Percentiles rank a stretch among this genome's conserved stretches.
phyloP scores from a whole-genome alignment of 2,888 invertebrate genomes.

The Pachydiplax longipennis region DNA sequence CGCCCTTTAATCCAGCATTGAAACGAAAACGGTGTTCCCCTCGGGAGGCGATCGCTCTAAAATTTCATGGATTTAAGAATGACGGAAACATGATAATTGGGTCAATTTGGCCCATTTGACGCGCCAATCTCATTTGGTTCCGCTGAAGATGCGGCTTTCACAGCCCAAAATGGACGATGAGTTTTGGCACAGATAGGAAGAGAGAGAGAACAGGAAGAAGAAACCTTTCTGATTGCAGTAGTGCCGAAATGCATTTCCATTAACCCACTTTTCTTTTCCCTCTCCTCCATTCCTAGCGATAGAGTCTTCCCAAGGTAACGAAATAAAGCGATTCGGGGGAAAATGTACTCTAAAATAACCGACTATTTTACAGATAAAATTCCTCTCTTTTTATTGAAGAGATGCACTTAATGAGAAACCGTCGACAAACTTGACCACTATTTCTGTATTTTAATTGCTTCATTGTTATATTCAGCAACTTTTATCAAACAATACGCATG shows the following conservation, averaged over 20 bases:
- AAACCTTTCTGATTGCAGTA: background rate
- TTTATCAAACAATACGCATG: too few relatives aligned
- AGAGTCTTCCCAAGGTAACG: too few relatives aligned
- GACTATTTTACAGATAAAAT: too few relatives aligned
- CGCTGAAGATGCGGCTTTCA: slow-evolving; percentile 21
- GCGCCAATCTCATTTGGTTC: slow-evolving; percentile 19
- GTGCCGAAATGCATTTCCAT: background rate
- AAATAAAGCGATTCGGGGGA: too few relatives aligned
- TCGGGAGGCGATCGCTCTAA: background rate
- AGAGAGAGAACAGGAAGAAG: background rate
- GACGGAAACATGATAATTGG: slow-evolving; percentile 22
- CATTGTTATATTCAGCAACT: too few relatives aligned
- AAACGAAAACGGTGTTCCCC: background rate
- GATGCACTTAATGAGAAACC: too few relatives aligned
- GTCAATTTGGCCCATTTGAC: slow-evolving; percentile 29
- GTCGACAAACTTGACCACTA: too few relatives aligned
- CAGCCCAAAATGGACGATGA: background rate
- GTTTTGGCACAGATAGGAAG: background rate
- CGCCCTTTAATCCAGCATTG: background rate
- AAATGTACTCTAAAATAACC: too few relatives aligned
- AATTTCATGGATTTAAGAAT: background rate
- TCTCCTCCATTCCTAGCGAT: background rate
- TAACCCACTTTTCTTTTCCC: background rate
- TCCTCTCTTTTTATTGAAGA: too few relatives aligned
- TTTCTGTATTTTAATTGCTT: too few relatives aligned